phyloP scores from a whole-genome alignment of 1,140 invertebrate genomes.

The Ephestia elutella region DNA sequence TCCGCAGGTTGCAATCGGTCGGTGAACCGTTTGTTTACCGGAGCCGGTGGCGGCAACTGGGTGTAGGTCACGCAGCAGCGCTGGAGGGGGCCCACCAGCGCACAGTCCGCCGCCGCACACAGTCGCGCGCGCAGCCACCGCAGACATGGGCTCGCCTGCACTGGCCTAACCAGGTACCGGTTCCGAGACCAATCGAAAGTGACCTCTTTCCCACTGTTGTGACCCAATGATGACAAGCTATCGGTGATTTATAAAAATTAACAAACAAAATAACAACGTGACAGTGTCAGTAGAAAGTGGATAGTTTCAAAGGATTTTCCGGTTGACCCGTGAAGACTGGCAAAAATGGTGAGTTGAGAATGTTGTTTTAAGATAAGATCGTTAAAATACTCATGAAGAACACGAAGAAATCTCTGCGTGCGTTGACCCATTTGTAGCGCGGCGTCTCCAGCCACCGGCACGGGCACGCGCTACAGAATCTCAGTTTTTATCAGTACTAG shows the following conservation, averaged over 20 bases:
- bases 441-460: conserved; percentile 19
- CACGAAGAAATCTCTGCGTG: conserved; percentile 29
- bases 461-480: conserved; percentile 7
- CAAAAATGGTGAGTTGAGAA: conserved; percentile 48
- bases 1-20: conserved; percentile 56
- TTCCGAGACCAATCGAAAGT: conserved; percentile 40
- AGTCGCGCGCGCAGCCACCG: conserved; percentile 45
- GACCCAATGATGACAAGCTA: conserved; percentile 44
- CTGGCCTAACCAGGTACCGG: conserved; percentile 28
- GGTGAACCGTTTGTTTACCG: conserved; percentile 71
- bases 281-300: conserved; percentile 46
- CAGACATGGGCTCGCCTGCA: conserved; percentile 43
- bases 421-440: conserved; percentile 34
- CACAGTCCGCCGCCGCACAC: conserved; percentile 47
- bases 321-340: conserved; percentile 21
- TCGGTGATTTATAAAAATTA: conserved; percentile 31
- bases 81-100: conserved; percentile 40
- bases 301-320: conserved; percentile 41
- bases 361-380: background rate
- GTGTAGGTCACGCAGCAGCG: conserved; percentile 54
- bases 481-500: conserved; percentile 2
- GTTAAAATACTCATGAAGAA: conserved; percentile 13
- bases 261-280: conserved; percentile 23
- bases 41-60: conserved; percentile 38
- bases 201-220: conserved; percentile 43